Evolutionary conservation across 1,140 invertebrate species (phyloP).

Genomic region (Araneus ventricosus): DNA sequence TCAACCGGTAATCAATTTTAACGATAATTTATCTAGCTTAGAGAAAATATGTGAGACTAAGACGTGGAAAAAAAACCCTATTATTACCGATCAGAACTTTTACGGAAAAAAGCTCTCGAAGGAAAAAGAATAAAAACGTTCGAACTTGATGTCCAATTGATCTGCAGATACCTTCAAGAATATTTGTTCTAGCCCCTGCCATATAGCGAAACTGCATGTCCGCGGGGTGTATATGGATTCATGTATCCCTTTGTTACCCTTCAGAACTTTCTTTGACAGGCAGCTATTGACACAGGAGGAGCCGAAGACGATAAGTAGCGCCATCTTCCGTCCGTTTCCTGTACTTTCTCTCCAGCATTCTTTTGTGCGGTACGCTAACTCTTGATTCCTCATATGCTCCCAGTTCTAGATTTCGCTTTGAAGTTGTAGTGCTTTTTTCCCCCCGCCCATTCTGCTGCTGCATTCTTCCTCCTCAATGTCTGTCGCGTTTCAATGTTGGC

Average conservation of each 20-base stretch:
- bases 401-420: slow-evolving; percentile 58
- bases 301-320: slow-evolving; percentile 65
- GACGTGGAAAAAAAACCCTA: too few species aligned
- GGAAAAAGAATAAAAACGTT: not conserved
- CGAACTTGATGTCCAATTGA: not conserved
- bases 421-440: slow-evolving; percentile 58
- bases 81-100: too few species aligned
- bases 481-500: slow-evolving; percentile 66
- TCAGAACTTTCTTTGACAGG: slow-evolving; percentile 31
- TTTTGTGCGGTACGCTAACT: slow-evolving; percentile 61
- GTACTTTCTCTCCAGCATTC: slow-evolving; percentile 61
- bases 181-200: slow-evolving; percentile 19
- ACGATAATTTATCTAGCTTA: too few species aligned
- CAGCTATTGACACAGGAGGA: slow-evolving; percentile 23
- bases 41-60: too few species aligned
- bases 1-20: too few species aligned
- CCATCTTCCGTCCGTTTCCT: slow-evolving; percentile 68
- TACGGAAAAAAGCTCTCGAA: too few species aligned
- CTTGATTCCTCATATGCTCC: slow-evolving; percentile 62
- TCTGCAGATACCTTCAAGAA: slow-evolving; percentile 30
- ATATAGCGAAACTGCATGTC: slow-evolving; percentile 52
- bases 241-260: slow-evolving; percentile 59
- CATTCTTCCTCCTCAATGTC: slow-evolving; percentile 54
- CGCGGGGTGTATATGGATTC: slow-evolving; percentile 21
- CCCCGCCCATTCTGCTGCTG: slow-evolving; percentile 25